Evolutionary conservation across 2,797 vertebrate species (phyloP), one percentile per base, ranked within the genome.

Genomic region (Pteronotus mesoamericanus): DNA sequence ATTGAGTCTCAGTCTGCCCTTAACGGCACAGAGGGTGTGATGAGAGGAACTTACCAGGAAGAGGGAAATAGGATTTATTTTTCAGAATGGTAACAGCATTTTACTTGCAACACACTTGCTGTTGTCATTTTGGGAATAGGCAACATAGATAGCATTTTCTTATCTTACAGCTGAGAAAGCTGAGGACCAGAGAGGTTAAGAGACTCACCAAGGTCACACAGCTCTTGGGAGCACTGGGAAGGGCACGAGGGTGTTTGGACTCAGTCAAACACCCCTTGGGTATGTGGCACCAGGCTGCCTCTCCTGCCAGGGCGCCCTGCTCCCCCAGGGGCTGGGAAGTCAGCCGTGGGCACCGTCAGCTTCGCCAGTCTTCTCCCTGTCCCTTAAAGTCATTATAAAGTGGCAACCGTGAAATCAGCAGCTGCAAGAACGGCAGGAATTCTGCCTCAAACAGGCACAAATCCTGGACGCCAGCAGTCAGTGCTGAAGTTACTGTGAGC

Each of bases 301-400:
- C 18, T 39, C 53, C 29, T 53, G 29, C 44, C 24, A 51, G 55
- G 55, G 34, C 1, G 7, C 42, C 57, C 92, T 64, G n/a, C 87
- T 71, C 82, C 82, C 94, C 74, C n/a, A 9, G 0, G 4, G 82
- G 51, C 78, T 77, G 83, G 84, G 94, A 91, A 97, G 88, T 93
- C 95, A 93, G 86, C 95, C 39, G 4, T 26, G 19, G 91, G 69
- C 55, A 86, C 90, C 61, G n/a, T 96, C 86, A 61, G 71, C 84
- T 71, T 74, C 2, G 0, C 86, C 97, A 85, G 42, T 90, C 96
- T 94, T 96, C 83, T 97, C 48, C 48, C 75, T 72, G 75, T 91
- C 93, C 96, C 94, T 94, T 87, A 91, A 94, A 97, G 89, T 78
- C 94, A 95, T 94, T 97, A 88, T 85, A 96, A 97, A 97, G 96